A percentile compares a stretch with the other conserved stretches of the same genome.
phyloP scores from a whole-genome alignment of 2,888 invertebrate genomes.

The Drosophila cognata region DNA sequence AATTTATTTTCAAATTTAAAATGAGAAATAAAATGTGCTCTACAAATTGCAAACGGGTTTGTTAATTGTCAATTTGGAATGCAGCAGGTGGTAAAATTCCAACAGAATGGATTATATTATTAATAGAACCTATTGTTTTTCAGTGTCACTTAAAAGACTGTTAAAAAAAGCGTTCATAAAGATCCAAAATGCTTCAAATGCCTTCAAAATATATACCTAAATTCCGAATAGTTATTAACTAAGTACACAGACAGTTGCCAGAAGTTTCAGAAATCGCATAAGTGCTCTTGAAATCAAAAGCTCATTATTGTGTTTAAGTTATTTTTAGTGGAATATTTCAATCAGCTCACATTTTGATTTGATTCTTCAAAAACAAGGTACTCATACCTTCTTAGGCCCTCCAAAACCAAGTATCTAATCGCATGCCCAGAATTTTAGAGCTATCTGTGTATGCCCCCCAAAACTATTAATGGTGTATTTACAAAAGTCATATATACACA shows the following conservation, averaged over 20 bases:
- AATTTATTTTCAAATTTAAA: conserved; percentile 59
- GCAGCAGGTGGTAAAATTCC: not conserved
- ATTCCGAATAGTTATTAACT: not conserved
- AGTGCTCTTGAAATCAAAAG: conserved; percentile 12
- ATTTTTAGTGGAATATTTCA: not conserved
- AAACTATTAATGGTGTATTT: conserved; percentile 55
- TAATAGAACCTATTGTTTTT: not conserved
- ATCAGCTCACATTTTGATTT: not conserved
- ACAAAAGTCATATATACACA: conserved; percentile 28
- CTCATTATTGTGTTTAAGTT: conserved; percentile 2
- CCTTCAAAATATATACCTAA: not conserved
- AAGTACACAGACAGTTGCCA: not conserved
- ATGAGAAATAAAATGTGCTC: conserved; percentile 48
- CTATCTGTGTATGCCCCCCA: conserved; percentile 47
- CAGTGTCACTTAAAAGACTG: not conserved
- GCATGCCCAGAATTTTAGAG: conserved; percentile 29
- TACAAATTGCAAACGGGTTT: conserved; percentile 13
- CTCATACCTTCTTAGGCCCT: conserved; percentile 13
- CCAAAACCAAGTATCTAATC: conserved; percentile 58
- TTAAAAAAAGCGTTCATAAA: not conserved
- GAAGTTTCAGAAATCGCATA: not conserved
- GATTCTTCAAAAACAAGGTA: conserved; percentile 11
- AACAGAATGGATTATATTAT: not conserved
- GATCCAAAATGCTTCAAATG: fast-evolving
- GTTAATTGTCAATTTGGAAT: not conserved